Base-by-base conservation (phyloP, 2,113 vertebrate genomes). In the Hemichromis elongatus region DNA sequence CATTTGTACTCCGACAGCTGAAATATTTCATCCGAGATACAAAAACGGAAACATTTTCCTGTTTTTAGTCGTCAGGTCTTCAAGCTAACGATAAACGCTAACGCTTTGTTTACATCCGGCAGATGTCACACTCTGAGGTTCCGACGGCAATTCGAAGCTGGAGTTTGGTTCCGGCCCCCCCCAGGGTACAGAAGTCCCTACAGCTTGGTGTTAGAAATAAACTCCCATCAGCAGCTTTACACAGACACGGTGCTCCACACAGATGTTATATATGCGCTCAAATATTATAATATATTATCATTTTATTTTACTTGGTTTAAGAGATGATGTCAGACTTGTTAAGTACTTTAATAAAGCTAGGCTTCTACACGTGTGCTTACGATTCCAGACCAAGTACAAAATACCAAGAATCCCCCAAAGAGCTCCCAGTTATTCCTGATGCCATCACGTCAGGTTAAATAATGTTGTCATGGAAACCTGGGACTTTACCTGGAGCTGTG, bases 201-300 rank as follows among this genome's bases (percentile, higher is more conserved):
- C 35, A 24, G 35, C 61, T 24, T 35, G 11, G 35, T 40, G n/a
- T 68, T 68, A 68, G 12, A 9, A 68, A 5, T 66, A 66, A 66
- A 66, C 24, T 24, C 35, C 35, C 66, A 26, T 14, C 40, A 18
- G 35, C 61, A 68, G 35, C 1, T 42, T 9, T 12, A 40, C 12
- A 68, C 42, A 45, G 16, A 18, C 16, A 52, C 47, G 19, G 6
- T 6, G 5, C 11, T 66, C 0, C 0, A 66, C 0, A 68, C 12
- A 42, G 12, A 9, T 68, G 63, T 45, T 70, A 18, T 0, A 7
- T 4, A 0, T 70, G 37, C 24, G 63, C 0, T 42, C 0, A 3
- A 42, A 68, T 42, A 6, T 45, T 14, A 45, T 14, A 45, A 6
- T 16, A 9, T 8, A 4, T 37, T 9, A 47, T 19, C 19, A 50